Percentiles rank a stretch among this genome's conserved stretches.
Conservation (phyloP, 2,113 vertebrate species). For the Pundamilia nyererei region DNA sequence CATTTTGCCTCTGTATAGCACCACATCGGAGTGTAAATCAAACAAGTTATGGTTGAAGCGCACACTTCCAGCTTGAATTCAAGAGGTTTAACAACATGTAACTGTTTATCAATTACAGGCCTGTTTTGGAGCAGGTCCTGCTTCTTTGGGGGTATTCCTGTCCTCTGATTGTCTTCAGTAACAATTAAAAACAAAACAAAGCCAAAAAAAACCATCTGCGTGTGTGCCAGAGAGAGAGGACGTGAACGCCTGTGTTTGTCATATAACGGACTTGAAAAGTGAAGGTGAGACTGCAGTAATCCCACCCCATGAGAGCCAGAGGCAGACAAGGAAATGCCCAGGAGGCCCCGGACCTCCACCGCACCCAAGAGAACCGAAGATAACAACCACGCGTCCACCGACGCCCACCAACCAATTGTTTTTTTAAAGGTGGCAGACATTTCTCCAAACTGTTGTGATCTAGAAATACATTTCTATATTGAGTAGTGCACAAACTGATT, state of each 20-base stretch:
- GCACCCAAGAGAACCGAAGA: neutral
- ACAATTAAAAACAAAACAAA: neutral
- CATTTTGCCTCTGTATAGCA: neutral
- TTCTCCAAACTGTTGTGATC: neutral
- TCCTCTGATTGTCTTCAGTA: neutral
- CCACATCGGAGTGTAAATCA: neutral
- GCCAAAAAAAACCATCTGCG: fast-evolving
- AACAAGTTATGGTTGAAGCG: neutral
- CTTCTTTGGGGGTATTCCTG: neutral
- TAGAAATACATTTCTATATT: neutral
- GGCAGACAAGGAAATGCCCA: fast-evolving
- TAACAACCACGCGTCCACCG: neutral
- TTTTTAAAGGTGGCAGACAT: neutral
- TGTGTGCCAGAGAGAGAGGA: neutral
- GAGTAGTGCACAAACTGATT: neutral
- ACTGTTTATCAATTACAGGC: neutral
- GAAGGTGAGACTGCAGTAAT: neutral
- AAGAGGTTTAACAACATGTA: neutral
- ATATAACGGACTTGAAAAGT: neutral
- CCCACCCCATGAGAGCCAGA: neutral
- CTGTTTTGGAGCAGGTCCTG: neutral
- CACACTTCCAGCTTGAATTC: neutral
- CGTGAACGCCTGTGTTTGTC: neutral
- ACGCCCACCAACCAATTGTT: neutral
- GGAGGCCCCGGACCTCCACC: neutral